Base-by-base conservation (phyloP, 2,888 invertebrate species). In the Coelopa pilipes region DNA sequence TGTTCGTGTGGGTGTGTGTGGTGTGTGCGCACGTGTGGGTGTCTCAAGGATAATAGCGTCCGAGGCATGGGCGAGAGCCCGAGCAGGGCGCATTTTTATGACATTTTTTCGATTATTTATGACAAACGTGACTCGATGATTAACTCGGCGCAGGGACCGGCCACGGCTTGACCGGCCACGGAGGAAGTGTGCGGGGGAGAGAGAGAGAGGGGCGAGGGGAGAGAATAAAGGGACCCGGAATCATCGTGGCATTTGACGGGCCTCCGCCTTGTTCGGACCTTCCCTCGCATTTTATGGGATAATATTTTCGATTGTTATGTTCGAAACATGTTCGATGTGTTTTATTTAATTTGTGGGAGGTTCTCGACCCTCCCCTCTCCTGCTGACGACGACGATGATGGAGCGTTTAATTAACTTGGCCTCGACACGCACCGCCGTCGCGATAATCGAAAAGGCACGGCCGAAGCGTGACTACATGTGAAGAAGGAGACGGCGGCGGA, bases 401-500 rank as follows among this genome's bases (percentile, higher is more conserved):
- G 4, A 65, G 19, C n/a, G 17, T 78, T 76, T 76, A 78, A 78
- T 78, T 78, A 76, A 78, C 78, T 78, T 72, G 75, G 75, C 72
- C 73, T 68, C 65, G 53, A 68, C 78, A 78, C 76, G 75, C 76
- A 78, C 74, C 74, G 53, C 70, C 74, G 17, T 3, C 11, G 63
- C 11, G 63, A 46, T 47, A 47, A 63, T 17, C 46, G 5, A 63
- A 1, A 63, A 46, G 63, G 10, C 11, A 46, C 17, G 63, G 15
- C n/a, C 13, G 1, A 60, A 21, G 60, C 13, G 12, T 34, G 60
- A 21, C 34, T 2, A 10, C 12, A 60, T 21, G 34, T 34, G 15
- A 13, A 34, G 13, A 3, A 60, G 3, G 17, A 11, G 17, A 55
- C 17, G 10, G 55, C n/a, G 55, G n/a, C 19, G 5, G n/a, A n/a